A percentile compares a stretch with the other conserved stretches of the same genome.
These are phyloP conservation scores for Drosophila pseudotalamancana DNA, from an alignment of 2,888 invertebrate species.

Conservation along the genomic window DNA sequence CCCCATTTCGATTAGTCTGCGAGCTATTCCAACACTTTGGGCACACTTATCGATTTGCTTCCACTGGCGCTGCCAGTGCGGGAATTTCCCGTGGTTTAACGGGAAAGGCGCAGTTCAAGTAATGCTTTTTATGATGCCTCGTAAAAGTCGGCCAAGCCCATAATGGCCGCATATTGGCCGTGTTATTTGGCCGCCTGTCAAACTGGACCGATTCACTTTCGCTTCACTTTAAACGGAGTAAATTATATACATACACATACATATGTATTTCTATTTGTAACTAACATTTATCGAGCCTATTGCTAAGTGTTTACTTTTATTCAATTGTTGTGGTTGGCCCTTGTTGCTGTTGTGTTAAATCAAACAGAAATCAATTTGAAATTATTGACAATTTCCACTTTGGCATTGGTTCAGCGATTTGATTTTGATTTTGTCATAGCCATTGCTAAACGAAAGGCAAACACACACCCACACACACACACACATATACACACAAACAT, in stretches of 20 bases:
- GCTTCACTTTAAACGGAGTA: conserved; percentile 1
- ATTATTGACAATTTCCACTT: conserved; percentile 83
- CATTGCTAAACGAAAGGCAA: conserved; percentile 71
- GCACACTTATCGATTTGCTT: conserved; percentile 70
- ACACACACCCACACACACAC: conserved; percentile 42
- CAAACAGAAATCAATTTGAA: conserved; percentile 83
- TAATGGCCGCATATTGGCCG: conserved; percentile 78
- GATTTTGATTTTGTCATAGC: conserved; percentile 66
- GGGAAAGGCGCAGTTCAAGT: conserved; percentile 59
- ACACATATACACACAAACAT: conserved; percentile 14
- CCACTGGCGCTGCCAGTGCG: conserved; percentile 48
- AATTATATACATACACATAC: conserved; percentile 22
- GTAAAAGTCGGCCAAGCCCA: conserved; percentile 70
- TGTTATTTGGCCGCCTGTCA: conserved; percentile 60
- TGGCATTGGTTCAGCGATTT: conserved; percentile 76
- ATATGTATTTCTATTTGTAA: conserved; percentile 21
- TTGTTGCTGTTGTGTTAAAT: conserved; percentile 67
- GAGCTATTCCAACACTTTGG: conserved; percentile 60
- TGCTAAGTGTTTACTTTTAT: conserved; percentile 35
- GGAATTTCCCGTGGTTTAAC: conserved; percentile 62
- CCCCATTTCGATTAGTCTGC: conserved; percentile 50
- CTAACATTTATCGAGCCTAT: conserved; percentile 45
- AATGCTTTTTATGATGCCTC: conserved; percentile 71
- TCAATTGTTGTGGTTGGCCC: conserved; percentile 13
- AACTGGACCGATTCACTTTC: conserved; percentile 62